Conservation (phyloP, 2,888 invertebrate species). For the Pterobdella sp. region DNA sequence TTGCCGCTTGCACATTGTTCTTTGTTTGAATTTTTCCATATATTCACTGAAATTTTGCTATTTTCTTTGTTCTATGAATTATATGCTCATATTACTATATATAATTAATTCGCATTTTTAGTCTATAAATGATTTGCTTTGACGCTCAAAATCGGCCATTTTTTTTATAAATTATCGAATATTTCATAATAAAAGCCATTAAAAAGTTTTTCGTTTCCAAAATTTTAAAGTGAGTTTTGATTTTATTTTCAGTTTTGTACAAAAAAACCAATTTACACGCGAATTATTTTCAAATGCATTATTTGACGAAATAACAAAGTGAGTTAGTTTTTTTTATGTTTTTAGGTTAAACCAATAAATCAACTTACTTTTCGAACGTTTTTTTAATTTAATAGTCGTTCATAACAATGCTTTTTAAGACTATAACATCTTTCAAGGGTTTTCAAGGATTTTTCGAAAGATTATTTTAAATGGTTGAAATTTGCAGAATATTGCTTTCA, state of each 20-base stretch:
- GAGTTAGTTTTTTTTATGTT: not conserved
- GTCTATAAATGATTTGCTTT: constrained; percentile 9
- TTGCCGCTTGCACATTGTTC: not conserved
- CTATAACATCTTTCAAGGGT: no score
- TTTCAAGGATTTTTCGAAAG: no score
- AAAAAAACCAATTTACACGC: not conserved
- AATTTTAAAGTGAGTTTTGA: constrained; percentile 7
- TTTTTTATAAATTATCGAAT: constrained; percentile 8
- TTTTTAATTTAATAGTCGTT: no score
- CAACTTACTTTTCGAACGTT: not conserved
- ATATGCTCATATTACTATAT: constrained; percentile 14
- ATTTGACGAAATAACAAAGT: not conserved
- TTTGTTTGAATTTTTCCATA: constrained; percentile 11
- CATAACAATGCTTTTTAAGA: no score
- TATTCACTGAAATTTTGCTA: constrained; percentile 12
- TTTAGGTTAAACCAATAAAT: not conserved
- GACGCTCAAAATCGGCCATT: constrained; percentile 14
- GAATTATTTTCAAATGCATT: not conserved
- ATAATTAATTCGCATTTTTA: constrained; percentile 15
- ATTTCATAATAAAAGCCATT: not conserved
- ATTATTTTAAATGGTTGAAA: no score
- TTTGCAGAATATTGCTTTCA: no score
- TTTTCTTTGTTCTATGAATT: constrained; percentile 13
- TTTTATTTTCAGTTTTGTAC: not conserved
- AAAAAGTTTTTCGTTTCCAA: constrained; percentile 2